A percentile compares a stretch with the other conserved stretches of the same genome.
Evolutionary conservation across 1,140 invertebrate species (phyloP).

Genomic region (Lamellibrachia luymesi): DNA sequence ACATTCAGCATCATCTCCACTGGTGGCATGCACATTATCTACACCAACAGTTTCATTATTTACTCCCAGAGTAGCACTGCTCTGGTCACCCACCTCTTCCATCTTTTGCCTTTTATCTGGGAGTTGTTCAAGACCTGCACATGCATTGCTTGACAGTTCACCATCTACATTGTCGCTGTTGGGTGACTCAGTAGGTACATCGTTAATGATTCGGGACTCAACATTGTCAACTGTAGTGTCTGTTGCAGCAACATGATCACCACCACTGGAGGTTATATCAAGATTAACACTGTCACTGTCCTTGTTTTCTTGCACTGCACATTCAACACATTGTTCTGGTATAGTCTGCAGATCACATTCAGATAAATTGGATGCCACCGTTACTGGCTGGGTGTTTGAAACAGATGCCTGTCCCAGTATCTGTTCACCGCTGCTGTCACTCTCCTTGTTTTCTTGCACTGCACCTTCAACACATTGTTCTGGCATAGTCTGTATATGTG

Average conservation of each 20-base stretch:
- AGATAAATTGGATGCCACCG: too few species aligned
- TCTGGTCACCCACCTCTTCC: neutral
- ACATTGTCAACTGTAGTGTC: neutral
- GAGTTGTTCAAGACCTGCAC: neutral
- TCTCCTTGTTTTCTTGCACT: too few species aligned
- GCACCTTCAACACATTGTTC: too few species aligned
- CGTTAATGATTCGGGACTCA: neutral
- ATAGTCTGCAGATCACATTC: too few species aligned
- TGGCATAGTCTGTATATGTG: too few species aligned
- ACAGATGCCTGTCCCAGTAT: too few species aligned
- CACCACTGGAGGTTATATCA: neutral
- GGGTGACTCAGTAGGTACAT: neutral
- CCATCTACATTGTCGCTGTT: neutral
- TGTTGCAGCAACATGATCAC: neutral
- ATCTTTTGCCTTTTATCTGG: neutral
- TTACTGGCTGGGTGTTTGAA: too few species aligned
- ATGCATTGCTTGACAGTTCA: too few species aligned
- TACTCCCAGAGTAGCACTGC: neutral
- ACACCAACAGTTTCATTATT: neutral
- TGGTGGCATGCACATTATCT: neutral
- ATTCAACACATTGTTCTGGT: neutral
- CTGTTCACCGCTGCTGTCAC: too few species aligned
- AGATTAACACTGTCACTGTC: too few species aligned
- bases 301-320: neutral
- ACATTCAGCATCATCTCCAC: neutral